These are phyloP conservation scores for Acanthoscelides obtectus DNA, from an alignment of 2,888 invertebrate genomes.

Conservation along the genomic window DNA sequence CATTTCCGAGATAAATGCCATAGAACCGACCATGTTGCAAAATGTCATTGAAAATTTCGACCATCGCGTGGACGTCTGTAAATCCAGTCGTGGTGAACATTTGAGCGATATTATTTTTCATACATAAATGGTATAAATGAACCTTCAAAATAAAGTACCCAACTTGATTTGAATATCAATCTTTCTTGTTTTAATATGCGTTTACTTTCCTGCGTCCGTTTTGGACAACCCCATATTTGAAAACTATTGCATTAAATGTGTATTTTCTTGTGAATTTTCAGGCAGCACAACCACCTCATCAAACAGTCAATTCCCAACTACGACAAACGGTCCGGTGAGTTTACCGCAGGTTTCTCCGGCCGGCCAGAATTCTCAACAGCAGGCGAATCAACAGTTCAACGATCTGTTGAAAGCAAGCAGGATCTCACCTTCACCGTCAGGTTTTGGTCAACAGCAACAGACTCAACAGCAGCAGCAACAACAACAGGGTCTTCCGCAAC, in stretches of 20 bases:
- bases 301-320: constrained; percentile 42
- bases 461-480: constrained; percentile 35
- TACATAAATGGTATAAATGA: too few species aligned
- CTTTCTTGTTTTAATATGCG: too few species aligned
- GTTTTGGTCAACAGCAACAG: constrained; percentile 36
- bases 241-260: neutral
- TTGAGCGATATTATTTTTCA: too few species aligned
- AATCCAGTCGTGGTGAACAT: too few species aligned
- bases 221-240: too few species aligned
- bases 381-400: constrained; percentile 47
- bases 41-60: too few species aligned
- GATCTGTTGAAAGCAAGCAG: constrained; percentile 56
- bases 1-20: too few species aligned
- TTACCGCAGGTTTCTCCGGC: constrained; percentile 46
- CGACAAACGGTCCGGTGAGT: constrained; percentile 47
- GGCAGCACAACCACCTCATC: constrained; percentile 32
- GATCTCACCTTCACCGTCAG: constrained; percentile 47
- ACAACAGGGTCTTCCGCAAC: constrained; percentile 34
- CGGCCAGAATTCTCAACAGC: constrained; percentile 38
- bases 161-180: too few species aligned
- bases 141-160: too few species aligned
- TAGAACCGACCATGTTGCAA: too few species aligned
- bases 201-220: too few species aligned
- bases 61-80: too few species aligned
- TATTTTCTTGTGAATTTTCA: neutral